phyloP scores from a whole-genome alignment of 1,140 invertebrate species.

The Grapholita molesta region DNA sequence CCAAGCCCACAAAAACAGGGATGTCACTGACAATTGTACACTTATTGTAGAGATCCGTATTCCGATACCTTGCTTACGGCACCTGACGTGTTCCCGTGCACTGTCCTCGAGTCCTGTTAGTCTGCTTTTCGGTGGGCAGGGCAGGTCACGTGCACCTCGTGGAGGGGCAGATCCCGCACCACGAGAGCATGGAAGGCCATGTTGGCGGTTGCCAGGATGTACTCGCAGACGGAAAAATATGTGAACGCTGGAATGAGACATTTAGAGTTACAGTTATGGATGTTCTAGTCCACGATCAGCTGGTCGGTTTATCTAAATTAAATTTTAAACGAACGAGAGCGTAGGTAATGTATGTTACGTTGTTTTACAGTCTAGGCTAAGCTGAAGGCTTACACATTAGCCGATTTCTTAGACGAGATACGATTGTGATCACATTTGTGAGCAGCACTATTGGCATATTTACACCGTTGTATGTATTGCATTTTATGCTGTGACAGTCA shows the following conservation, averaged over 20 bases:
- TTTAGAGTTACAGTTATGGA: neutral
- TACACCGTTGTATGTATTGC: too few species aligned
- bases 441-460: too few species aligned
- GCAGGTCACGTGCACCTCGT: constrained; percentile 86
- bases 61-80: neutral
- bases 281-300: too few species aligned
- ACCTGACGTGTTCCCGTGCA: neutral
- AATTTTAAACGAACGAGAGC: too few species aligned
- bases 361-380: too few species aligned
- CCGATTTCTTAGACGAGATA: too few species aligned
- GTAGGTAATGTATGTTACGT: too few species aligned
- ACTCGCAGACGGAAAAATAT: constrained; percentile 95
- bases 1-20: neutral
- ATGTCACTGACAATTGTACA: neutral
- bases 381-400: too few species aligned
- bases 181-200: constrained; percentile 95
- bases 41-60: neutral
- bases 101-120: constrained; percentile 22
- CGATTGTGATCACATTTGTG: too few species aligned
- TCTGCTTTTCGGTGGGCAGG: constrained; percentile 48
- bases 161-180: constrained; percentile 90
- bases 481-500: too few species aligned
- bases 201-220: constrained; percentile 92
- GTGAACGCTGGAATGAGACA: constrained; percentile 88
- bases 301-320: too few species aligned